Evolutionary conservation across 2,797 vertebrate species (phyloP), one percentile per base, ranked within the genome.

Genomic region (Muscicapa striata): DNA sequence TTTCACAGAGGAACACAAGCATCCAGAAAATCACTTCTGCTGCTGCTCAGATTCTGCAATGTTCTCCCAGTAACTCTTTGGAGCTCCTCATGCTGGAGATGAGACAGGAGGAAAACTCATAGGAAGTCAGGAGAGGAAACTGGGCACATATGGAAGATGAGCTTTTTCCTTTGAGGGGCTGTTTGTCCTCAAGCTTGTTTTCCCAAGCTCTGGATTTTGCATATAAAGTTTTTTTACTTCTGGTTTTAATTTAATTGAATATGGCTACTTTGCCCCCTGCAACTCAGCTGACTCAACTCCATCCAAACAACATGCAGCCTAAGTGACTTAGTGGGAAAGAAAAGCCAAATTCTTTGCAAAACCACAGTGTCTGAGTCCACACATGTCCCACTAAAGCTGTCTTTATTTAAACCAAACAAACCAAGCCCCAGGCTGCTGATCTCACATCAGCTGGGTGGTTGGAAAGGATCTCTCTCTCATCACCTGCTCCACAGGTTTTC

Each of bases 271-370:
- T 87, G 91, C 80, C 70, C 72, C 30, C 94, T 67, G 77, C 88
- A 67, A 92, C 57, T 72, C 80, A 87, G 74, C 68, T 88, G 82
- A 90, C 63, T 62, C 87, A 83, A 57, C 48, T 75, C 86, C 84
- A 95, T 26, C 67, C 90, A 85, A 84, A 94, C 51, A 91, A 87
- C 43, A 52, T 4, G 19, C 48, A 84, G 83, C 51, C 64, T 29
- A 61, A 84, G 72, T n/a, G 55, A 92, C 52, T 93, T 51, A 59
- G 54, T 1, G 46, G 46, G 73, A 59, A 75, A 91, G 49, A 68
- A 73, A 89, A 92, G 90, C 45, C 89, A 82, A 92, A 91, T 93
- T 49, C 92, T 95, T 94, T 83, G 90, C 78, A 93, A 92, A 91
- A 93, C 90, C 88, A 75, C 70, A 87, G 36, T 29, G 83, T 88